These are phyloP conservation scores for Cricetomys ansorgei DNA, from an alignment of 2,113 vertebrate genomes.

Conservation along the genomic window DNA sequence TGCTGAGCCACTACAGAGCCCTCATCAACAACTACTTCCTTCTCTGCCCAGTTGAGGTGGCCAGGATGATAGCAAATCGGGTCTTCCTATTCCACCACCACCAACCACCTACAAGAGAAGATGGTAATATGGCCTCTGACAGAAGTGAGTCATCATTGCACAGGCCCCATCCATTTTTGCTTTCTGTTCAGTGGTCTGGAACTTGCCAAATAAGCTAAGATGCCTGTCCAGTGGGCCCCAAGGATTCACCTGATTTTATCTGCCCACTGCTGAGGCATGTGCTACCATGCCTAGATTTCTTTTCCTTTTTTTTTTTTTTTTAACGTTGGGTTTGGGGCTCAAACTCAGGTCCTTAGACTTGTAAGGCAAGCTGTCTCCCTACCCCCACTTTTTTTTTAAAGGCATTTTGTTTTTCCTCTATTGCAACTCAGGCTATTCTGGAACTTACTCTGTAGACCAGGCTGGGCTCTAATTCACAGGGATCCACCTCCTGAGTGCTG, in stretches of 20 bases:
- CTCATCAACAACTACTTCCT: not conserved
- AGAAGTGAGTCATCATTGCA: not conserved
- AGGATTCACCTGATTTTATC: not conserved
- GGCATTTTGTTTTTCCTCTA: conserved; percentile 22
- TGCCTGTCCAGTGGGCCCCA: not conserved
- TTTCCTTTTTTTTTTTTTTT: too few species aligned
- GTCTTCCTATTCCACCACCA: not conserved
- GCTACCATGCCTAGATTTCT: not conserved
- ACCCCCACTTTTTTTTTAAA: conserved; percentile 34
- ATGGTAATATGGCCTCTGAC: not conserved
- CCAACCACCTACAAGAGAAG: not conserved
- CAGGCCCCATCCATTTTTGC: not conserved
- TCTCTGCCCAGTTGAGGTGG: not conserved
- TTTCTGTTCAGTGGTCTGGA: not conserved
- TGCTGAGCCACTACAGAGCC: too few species aligned
- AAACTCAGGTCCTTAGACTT: not conserved
- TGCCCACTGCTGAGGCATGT: not conserved
- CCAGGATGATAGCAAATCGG: not conserved
- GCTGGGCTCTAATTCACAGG: too few species aligned
- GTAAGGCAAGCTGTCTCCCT: not conserved
- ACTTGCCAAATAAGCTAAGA: not conserved
- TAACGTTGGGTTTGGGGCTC: not conserved
- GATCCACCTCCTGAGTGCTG: too few species aligned
- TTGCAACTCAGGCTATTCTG: too few species aligned
- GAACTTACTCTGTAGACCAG: too few species aligned